A percentile compares a stretch with the other conserved stretches of the same genome.
phyloP scores from a whole-genome alignment of 2,113 vertebrate genomes.

The Triplophysa tibetana region DNA sequence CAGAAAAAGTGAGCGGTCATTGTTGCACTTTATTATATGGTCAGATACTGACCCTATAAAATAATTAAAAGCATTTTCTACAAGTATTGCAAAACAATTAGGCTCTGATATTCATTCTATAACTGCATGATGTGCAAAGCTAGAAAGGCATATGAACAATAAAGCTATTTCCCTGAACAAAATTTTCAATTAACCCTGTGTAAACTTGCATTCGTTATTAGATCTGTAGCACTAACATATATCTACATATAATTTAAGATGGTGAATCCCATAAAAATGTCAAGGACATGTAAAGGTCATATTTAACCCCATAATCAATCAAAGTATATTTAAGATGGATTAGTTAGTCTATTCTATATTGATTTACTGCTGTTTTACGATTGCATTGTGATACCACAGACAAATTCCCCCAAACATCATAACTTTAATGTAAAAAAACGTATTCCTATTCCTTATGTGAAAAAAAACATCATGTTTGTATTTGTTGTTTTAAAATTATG shows the following conservation, averaged over 20 bases:
- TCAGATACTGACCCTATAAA: constrained; percentile 41
- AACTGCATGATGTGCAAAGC: constrained; percentile 48
- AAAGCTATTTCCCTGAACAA: constrained; percentile 59
- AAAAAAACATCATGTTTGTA: background rate
- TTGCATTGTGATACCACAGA: background rate
- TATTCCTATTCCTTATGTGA: background rate
- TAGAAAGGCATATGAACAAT: constrained; percentile 51
- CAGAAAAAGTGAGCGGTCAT: background rate
- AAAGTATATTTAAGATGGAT: no score
- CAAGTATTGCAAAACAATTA: constrained; percentile 39
- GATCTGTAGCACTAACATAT: constrained; percentile 45
- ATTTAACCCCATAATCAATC: background rate
- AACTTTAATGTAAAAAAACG: background rate
- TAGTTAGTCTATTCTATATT: no score
- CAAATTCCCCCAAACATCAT: background rate
- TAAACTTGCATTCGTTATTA: constrained; percentile 50
- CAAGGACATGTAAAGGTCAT: constrained; percentile 1
- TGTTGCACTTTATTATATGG: constrained; percentile 34
- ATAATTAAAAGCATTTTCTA: constrained; percentile 15
- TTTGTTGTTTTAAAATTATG: background rate
- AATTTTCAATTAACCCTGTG: constrained; percentile 49
- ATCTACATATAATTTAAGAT: constrained; percentile 24
- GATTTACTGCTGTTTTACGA: background rate
- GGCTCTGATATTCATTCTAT: constrained; percentile 31
- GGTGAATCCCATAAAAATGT: constrained; percentile 12